Evolutionary conservation across 2,113 vertebrate genomes (phyloP).

Genomic region (Elgaria multicarinata): DNA sequence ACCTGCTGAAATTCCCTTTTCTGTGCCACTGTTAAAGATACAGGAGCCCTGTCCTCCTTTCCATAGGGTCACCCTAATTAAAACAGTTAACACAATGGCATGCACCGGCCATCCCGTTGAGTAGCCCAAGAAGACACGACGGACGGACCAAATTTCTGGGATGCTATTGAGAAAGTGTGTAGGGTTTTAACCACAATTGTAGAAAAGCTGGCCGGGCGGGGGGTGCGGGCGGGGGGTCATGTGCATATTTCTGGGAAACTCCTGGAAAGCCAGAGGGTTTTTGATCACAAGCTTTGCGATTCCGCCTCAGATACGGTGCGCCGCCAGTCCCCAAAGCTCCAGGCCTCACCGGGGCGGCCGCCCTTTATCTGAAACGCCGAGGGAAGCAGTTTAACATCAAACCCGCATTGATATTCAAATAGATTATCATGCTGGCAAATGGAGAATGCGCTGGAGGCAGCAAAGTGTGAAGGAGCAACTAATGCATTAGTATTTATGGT

Average conservation of each 20-base stretch:
- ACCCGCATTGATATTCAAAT: constrained; percentile 78
- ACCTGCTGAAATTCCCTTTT: no score
- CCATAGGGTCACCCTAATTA: no score
- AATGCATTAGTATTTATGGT: constrained; percentile 76
- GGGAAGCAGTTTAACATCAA: constrained; percentile 69
- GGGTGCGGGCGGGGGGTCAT: no score
- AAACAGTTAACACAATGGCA: no score
- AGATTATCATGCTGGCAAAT: constrained; percentile 69
- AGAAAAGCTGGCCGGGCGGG: background rate
- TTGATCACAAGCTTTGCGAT: constrained; percentile 46
- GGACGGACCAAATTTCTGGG: background rate
- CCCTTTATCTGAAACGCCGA: constrained; percentile 71
- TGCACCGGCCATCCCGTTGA: no score
- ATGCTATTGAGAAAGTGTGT: background rate
- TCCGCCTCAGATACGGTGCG: constrained; percentile 32
- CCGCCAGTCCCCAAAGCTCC: constrained; percentile 23
- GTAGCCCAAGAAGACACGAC: background rate
- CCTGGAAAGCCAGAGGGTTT: background rate
- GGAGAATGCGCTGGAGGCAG: constrained; percentile 62
- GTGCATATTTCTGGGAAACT: background rate
- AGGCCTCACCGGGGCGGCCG: constrained; percentile 44
- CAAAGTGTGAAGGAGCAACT: constrained; percentile 72
- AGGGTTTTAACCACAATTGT: constrained; percentile 23
- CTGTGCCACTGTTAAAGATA: no score
- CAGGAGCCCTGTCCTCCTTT: no score